phyloP scores from a whole-genome alignment of 2,888 invertebrate species.

The Phyllotreta cruciferae region DNA sequence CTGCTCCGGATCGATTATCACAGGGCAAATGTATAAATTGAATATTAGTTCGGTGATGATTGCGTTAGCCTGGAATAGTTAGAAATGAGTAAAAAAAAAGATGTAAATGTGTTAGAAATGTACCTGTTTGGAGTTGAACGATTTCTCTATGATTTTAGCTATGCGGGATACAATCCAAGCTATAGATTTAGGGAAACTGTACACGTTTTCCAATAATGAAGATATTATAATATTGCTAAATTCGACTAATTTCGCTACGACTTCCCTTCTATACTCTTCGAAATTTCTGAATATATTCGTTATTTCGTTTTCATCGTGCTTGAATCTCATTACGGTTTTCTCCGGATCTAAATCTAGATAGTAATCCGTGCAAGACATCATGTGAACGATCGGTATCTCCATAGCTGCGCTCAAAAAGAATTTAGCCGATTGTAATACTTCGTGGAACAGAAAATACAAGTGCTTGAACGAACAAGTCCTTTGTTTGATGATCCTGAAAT shows the following conservation, averaged over 20 bases:
- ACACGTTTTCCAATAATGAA: conserved; percentile 83
- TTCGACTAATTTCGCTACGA: conserved; percentile 78
- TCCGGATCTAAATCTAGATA: conserved; percentile 92
- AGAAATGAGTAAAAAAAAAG: conserved; percentile 37
- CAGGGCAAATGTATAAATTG: conserved; percentile 93
- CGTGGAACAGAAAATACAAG: conserved; percentile 87
- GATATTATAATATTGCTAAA: conserved; percentile 82
- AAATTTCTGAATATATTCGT: conserved; percentile 57
- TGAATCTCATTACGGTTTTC: conserved; percentile 71
- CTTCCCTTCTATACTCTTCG: conserved; percentile 79
- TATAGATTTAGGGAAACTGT: conserved; percentile 88
- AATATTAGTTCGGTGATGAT: conserved; percentile 94
- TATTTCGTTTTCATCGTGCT: conserved; percentile 45
- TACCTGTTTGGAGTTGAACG: conserved; percentile 65
- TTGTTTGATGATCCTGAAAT: conserved; percentile 75
- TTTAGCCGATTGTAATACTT: conserved; percentile 88
- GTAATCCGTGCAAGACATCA: conserved; percentile 89
- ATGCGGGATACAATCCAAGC: conserved; percentile 92
- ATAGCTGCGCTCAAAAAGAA: conserved; percentile 92
- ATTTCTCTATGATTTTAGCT: conserved; percentile 71
- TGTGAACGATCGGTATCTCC: conserved; percentile 88
- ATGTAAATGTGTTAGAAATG: conserved; percentile 13
- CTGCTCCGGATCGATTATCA: conserved; percentile 94
- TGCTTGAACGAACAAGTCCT: conserved; percentile 87
- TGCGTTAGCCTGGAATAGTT: conserved; percentile 60